Base-by-base conservation (phyloP, 2,888 invertebrate genomes). In the Protophormia terraenovae region DNA sequence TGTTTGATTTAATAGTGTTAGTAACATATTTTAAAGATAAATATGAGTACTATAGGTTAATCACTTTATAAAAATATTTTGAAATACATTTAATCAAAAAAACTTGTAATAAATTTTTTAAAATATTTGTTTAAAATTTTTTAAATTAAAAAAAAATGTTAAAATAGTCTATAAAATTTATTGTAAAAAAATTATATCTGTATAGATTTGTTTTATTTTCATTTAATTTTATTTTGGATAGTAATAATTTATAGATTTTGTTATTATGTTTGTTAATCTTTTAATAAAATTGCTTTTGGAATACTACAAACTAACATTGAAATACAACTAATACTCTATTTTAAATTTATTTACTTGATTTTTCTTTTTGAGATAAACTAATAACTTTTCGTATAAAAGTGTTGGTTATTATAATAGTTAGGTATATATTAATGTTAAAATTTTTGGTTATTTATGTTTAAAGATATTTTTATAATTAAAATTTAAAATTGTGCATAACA, bases 281-380 rank as follows among this genome's bases (percentile, higher is more conserved):
- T 53, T 66, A 22, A 22, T 38, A 35, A 35, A 53, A 71, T 71
- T 71, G 69, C 69, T 71, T 50, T 71, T 53, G 22, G 35, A 53
- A 24, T 35, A 47, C 69, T 53, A 55, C 16, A 53, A 71, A 35
- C 69, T 71, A 71, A 71, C 53, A 53, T 53, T 55, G 32, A 53
- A 71, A 71, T 71, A 53, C 3, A 35, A 35, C 16, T 38, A 69
- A 69, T 69, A 69, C 24, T 24, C 1, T 16, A 7, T 47, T 19
- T 47, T 47, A 6, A 47, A 10, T 50, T 19, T 50, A 19, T 50
- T 50, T 50, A 19, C 6, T 53, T 53, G 6, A 53, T 27, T 53
- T 53, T 53, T 6, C n/a, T n/a, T 66, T 45, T 66, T 66, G 5
- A 38, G 3, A 35, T 22, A 22, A 60, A 12, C 5, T 60, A 22